These are phyloP conservation scores for Rhaphigaster nebulosa DNA, from an alignment of 2,888 invertebrate species.

Conservation along the genomic window DNA sequence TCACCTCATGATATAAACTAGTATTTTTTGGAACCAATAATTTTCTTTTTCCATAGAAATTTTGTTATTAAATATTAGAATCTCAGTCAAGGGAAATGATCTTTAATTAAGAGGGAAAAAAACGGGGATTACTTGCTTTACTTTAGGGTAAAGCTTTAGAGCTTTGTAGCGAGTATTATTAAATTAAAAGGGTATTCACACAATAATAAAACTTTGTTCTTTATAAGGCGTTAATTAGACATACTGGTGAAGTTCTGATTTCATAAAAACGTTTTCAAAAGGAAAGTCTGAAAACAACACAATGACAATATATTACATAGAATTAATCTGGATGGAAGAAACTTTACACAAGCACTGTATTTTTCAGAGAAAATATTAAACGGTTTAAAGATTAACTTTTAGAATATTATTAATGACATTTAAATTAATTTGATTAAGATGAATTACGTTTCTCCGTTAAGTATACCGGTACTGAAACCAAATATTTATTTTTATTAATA, in stretches of 20 bases:
- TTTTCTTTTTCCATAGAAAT: not conserved
- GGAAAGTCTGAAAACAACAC: not conserved
- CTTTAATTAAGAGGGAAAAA: not conserved
- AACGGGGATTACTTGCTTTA: not conserved
- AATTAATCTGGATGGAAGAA: not conserved
- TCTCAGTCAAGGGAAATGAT: not conserved
- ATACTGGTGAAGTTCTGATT: not conserved
- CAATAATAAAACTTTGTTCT: not conserved
- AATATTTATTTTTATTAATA: no score
- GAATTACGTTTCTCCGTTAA: no score
- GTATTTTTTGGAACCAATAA: not conserved
- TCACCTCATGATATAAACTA: not conserved
- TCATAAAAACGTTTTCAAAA: not conserved
- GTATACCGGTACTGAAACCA: no score
- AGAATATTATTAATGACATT: no score
- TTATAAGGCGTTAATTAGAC: not conserved
- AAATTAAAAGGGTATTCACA: not conserved
- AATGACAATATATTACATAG: not conserved
- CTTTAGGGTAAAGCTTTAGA: not conserved
- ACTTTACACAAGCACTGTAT: no score
- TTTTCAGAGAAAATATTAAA: no score
- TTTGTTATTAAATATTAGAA: not conserved
- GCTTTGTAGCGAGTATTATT: not conserved
- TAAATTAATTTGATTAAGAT: no score
- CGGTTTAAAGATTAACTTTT: no score